Base-by-base conservation (phyloP, 2,113 vertebrate species). In the Cricetomys ansorgei region DNA sequence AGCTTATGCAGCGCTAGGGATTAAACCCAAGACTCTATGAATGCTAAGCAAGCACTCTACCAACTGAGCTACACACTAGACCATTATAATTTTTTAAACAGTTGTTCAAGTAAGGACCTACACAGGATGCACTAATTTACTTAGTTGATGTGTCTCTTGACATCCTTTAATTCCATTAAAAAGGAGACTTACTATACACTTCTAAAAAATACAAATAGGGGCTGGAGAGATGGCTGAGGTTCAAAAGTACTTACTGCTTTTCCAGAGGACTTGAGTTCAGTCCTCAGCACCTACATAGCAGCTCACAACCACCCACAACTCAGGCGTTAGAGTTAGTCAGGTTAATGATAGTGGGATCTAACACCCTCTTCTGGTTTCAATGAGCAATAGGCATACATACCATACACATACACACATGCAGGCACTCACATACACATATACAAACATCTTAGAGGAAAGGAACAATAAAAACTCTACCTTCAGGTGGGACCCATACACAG, bases 401-500 rank as follows among this genome's bases (percentile, higher is more conserved):
- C 13, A 59, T 21, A 40, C n/a, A 27, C 34, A 69, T 6, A 48
- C 79, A 57, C 0, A n/a, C 53, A 53, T 75, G 75, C 8, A 50
- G 45, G 48, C 29, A 77, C 29, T 53, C 29, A 45, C 25, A 27
- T 48, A 48, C 34, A 37, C 17, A 55, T 9, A 53, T 21, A 57
- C 34, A 80, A 12, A 79, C 80, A 70, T 45, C 34, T 88, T 50
- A 83, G 17, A 95, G 31, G 27, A 43, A 92, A 94, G 77, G 27
- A 85, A 94, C 94, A 93, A 43, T 29, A 64, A 88, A 91, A 91
- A 88, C 48, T 55, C 31, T 99, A 99, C 99, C 99, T 99, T 98
- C 97, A 97, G 99, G 99, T 81, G 99, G 99, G 72, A 99, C 72
- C 99, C 99, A 99, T 37, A 99, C 98, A 69, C 99, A 99, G 92